Conservation (phyloP, 2,888 invertebrate species). For the Synanthedon myopaeformis region DNA sequence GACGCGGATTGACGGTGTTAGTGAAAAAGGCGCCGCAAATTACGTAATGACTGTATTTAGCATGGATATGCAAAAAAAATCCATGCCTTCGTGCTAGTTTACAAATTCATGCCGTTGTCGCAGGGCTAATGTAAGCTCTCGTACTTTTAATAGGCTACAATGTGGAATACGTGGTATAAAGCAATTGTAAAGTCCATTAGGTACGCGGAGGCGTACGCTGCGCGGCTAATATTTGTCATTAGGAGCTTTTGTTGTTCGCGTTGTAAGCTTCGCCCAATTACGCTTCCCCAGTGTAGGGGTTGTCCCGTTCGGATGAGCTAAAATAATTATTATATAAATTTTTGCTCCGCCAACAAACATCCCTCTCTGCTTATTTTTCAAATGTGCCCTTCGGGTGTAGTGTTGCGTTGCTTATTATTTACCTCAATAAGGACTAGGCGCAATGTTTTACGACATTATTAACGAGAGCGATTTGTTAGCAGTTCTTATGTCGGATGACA, state of each 20-base stretch:
- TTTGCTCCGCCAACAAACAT: conserved; percentile 38
- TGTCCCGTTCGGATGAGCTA: conserved; percentile 35
- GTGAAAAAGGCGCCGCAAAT: background rate
- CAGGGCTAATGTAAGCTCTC: conserved; percentile 27
- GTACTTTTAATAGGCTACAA: conserved; percentile 37
- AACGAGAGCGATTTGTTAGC: conserved; percentile 17
- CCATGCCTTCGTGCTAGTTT: background rate
- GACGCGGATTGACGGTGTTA: background rate
- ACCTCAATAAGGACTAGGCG: conserved; percentile 8
- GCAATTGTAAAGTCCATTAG: conserved; percentile 62
- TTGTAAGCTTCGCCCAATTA: conserved; percentile 25
- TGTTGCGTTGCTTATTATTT: conserved; percentile 18
- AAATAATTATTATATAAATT: conserved; percentile 54
- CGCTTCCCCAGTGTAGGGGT: conserved; percentile 22
- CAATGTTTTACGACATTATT: conserved; percentile 16
- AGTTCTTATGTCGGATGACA: conserved; percentile 5
- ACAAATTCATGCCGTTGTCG: conserved; percentile 11
- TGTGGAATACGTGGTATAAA: conserved; percentile 28
- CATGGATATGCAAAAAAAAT: background rate
- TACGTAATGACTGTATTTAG: background rate
- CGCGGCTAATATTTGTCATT: conserved; percentile 58
- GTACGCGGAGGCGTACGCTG: conserved; percentile 35
- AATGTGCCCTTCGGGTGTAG: conserved; percentile 50
- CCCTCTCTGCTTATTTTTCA: conserved; percentile 35
- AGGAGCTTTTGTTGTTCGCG: conserved; percentile 48